These are phyloP conservation scores for Mobula hypostoma DNA, from an alignment of 2,113 vertebrate species.

Conservation along the genomic window DNA sequence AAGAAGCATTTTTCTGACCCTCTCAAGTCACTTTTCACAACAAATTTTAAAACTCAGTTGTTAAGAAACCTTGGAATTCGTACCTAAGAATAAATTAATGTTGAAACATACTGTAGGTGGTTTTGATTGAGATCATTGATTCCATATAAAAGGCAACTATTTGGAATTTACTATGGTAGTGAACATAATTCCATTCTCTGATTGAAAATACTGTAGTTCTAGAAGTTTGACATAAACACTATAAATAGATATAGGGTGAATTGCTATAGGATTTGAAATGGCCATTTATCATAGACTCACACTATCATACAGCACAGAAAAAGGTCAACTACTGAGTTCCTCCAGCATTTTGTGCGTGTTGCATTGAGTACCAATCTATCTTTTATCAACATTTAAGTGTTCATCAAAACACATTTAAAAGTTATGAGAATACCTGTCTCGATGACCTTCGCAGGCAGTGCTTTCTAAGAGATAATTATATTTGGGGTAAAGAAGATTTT, in stretches of 20 bases:
- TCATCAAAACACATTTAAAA: too few relatives aligned
- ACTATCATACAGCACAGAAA: too few relatives aligned
- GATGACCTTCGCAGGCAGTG: too few relatives aligned
- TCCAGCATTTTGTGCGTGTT: too few relatives aligned
- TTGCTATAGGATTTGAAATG: too few relatives aligned
- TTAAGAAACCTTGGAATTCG: conserved; percentile 38
- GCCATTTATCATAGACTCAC: too few relatives aligned
- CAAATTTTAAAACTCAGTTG: conserved; percentile 36
- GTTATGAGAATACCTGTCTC: too few relatives aligned
- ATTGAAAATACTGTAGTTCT: not conserved
- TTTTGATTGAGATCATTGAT: conserved; percentile 38
- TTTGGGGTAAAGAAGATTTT: too few relatives aligned
- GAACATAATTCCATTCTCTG: not conserved
- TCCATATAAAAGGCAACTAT: conserved; percentile 36
- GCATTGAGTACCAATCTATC: too few relatives aligned
- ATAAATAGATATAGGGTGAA: not conserved
- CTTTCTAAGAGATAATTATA: too few relatives aligned
- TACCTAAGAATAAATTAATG: conserved; percentile 40
- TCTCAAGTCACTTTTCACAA: conserved; percentile 30
- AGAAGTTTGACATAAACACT: conserved; percentile 3
- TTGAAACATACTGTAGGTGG: conserved; percentile 33
- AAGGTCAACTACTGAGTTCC: too few relatives aligned
- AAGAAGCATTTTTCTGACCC: conserved; percentile 39
- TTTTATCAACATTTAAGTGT: too few relatives aligned
- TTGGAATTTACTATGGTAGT: conserved; percentile 34